Conservation (phyloP, 2,113 vertebrate species). For the Capra hircus region DNA sequence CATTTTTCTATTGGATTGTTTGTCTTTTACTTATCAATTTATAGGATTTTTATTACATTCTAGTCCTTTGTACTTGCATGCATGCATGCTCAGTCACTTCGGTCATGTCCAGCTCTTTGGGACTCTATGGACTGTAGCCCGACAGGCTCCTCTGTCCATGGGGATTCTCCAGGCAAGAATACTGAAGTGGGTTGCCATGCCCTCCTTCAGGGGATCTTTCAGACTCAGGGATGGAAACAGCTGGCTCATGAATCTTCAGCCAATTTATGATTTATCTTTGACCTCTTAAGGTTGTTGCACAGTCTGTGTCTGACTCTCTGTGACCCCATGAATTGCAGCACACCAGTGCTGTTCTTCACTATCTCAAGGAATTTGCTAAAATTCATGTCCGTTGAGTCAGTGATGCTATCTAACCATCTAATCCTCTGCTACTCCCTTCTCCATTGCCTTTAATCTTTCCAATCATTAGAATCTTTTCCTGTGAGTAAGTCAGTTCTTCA, state of each 20-base stretch:
- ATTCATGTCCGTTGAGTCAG: neutral
- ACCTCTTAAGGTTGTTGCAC: neutral
- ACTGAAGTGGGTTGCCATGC: neutral
- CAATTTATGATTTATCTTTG: neutral
- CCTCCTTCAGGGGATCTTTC: neutral
- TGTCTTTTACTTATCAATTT: neutral
- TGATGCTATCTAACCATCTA: neutral
- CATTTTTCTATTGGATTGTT: neutral
- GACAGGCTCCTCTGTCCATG: neutral
- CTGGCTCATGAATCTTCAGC: neutral
- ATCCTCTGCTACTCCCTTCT: neutral
- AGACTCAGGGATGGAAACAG: neutral
- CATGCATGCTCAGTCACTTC: neutral
- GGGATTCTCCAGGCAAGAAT: neutral
- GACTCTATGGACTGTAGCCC: neutral
- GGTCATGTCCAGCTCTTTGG: neutral
- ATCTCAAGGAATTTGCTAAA: neutral
- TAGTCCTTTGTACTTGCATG: neutral
- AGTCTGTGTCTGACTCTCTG: neutral
- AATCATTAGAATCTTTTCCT: neutral
- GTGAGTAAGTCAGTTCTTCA: neutral
- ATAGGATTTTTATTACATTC: neutral
- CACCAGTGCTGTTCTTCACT: neutral
- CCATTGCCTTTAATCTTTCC: neutral
- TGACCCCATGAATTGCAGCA: neutral